Base-by-base conservation (phyloP, 2,888 invertebrate species). In the Orthosia incerta region DNA sequence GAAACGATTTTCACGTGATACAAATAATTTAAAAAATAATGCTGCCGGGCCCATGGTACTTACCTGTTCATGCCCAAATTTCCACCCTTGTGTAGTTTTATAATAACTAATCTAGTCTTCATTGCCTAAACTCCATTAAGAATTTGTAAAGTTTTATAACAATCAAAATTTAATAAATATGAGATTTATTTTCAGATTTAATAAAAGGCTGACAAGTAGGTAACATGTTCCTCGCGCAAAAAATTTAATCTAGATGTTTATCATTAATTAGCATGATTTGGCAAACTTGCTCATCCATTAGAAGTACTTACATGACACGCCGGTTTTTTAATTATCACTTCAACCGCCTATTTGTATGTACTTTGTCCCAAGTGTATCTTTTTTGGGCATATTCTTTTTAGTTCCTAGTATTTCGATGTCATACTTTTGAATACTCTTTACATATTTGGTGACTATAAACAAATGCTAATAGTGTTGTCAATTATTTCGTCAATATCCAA, bases 331-430 rank as follows among this genome's bases (percentile, higher is more conserved):
- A 71, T 81, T 81, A 81, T 55, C 82, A 76, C 82, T 45, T 63
- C 46, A 45, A 57, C 39, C 61, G 61, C n/a, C 45, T 62, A 48
- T 56, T 71, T 53, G 69, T 67, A 57, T 20, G 55, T 63, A 64
- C 59, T 64, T 74, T 55, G 57, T 67, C 20, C 57, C 50, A 61
- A 46, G 48, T 51, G 56, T 59, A 61, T 80, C 20, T 60, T 64
- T 50, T 74, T 62, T 55, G 23, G 31, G 53, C 56, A 39, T 26
- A n/a, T 26, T 67, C 7, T 80, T 56, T 76, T 68, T 51, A 71
- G 46, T 80, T 84, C 65, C 50, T 56, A 62, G 68, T 56, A 76
- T 62, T 74, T 71, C 76, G 82, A 85, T 70, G 71, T 82, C 77
- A 84, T 81, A 45, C 51, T 59, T 71, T 51, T 67, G 48, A 64